Evolutionary conservation across 2,888 invertebrate genomes (phyloP).

Genomic region (Temnothorax unifasciatus): DNA sequence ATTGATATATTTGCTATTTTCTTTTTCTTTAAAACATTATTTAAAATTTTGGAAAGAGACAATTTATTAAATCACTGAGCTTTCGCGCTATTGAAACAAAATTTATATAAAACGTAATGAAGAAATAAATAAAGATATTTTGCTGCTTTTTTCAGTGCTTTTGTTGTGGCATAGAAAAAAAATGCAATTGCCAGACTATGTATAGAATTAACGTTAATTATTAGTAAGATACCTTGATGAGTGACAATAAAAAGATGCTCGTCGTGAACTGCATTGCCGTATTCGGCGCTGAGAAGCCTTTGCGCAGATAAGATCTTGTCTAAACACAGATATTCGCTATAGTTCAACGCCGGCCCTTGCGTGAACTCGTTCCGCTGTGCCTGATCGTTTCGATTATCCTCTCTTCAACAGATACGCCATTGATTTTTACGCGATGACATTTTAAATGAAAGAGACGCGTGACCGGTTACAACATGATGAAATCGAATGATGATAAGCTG

Average conservation of each 20-base stretch:
- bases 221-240: slow-evolving; percentile 93
- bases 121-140: not conserved
- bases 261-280: slow-evolving; percentile 94
- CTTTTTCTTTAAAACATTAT: not conserved
- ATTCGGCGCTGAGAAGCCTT: slow-evolving; percentile 91
- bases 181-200: not conserved
- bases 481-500: not conserved
- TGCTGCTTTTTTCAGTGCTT: not conserved
- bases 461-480: not conserved
- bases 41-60: not conserved
- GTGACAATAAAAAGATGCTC: slow-evolving; percentile 99
- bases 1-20: not conserved
- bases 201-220: not conserved
- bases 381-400: slow-evolving; percentile 84
- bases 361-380: slow-evolving; percentile 87
- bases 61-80: not conserved
- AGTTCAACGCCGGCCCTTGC: slow-evolving; percentile 93
- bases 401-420: slow-evolving; percentile 67
- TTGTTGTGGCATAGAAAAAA: not conserved
- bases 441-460: not conserved
- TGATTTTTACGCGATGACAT: not conserved
- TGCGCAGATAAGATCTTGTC: slow-evolving; percentile 95
- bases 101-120: not conserved
- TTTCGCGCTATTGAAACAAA: not conserved
- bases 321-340: slow-evolving; percentile 96